A percentile compares a stretch with the other conserved stretches of the same genome.
phyloP scores from a whole-genome alignment of 2,888 invertebrate genomes.

The Netelia fuscicornis region DNA sequence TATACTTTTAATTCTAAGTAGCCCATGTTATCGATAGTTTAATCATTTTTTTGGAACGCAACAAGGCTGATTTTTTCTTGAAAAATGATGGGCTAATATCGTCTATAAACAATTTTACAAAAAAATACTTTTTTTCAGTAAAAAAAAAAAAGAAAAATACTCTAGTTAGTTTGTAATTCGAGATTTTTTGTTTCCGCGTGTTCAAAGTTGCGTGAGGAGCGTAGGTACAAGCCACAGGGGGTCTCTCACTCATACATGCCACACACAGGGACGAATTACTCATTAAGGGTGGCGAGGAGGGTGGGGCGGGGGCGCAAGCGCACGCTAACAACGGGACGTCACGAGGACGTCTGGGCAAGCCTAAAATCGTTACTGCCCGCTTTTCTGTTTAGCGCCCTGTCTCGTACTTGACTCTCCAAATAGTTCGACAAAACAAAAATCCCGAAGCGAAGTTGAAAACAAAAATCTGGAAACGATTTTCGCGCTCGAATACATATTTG shows the following conservation, averaged over 20 bases:
- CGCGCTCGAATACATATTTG: not conserved
- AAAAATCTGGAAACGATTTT: not conserved
- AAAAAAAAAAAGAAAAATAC: not conserved
- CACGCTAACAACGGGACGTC: constrained; percentile 44
- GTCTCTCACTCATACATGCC: constrained; percentile 42
- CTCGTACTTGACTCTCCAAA: constrained; percentile 14
- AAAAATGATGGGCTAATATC: not conserved
- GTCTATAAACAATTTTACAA: not conserved
- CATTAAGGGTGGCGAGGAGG: constrained; percentile 17
- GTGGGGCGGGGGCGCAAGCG: constrained; percentile 52
- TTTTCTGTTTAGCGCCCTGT: constrained; percentile 21
- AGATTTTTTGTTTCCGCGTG: constrained; percentile 26
- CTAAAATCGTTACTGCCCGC: constrained; percentile 58
- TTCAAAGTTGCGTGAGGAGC: constrained; percentile 45
- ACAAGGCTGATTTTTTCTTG: constrained; percentile 23
- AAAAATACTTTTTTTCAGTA: not conserved
- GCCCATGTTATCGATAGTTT: not conserved
- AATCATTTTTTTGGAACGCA: constrained; percentile 15
- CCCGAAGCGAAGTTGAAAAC: not conserved
- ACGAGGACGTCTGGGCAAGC: constrained; percentile 47
- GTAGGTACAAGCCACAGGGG: not conserved
- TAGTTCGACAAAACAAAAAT: not conserved
- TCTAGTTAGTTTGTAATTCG: constrained; percentile 32
- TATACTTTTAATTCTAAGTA: not conserved
- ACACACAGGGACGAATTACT: constrained; percentile 44